Evolutionary conservation across 2,113 vertebrate species (phyloP).

Genomic region (Labeo rohita): DNA sequence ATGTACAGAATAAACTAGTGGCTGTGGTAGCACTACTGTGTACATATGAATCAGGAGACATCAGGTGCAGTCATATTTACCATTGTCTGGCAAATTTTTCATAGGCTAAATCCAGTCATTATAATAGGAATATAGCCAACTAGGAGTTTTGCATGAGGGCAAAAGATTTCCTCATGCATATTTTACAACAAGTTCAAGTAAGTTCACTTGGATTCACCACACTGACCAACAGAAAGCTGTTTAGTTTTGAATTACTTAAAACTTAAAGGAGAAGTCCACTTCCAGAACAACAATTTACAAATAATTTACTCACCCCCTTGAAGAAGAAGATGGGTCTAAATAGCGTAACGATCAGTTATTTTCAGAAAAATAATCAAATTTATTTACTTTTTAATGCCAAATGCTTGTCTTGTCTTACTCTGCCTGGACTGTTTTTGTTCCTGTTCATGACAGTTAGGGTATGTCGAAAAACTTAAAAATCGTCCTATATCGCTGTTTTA

Average conservation of each 20-base stretch:
- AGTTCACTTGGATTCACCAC: neutral
- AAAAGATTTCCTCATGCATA: neutral
- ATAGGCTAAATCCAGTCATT: neutral
- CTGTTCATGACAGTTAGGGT: too few species aligned
- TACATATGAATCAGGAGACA: neutral
- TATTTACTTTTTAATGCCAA: too few species aligned
- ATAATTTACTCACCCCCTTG: too few species aligned
- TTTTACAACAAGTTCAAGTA: neutral
- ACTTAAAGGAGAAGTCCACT: too few species aligned
- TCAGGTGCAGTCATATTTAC: neutral
- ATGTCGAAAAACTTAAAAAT: too few species aligned
- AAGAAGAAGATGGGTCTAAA: too few species aligned
- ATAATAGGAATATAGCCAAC: neutral
- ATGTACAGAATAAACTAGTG: neutral
- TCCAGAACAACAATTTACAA: too few species aligned
- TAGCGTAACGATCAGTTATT: too few species aligned
- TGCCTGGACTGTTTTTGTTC: too few species aligned
- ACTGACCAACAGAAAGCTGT: neutral
- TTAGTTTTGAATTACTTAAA: neutral
- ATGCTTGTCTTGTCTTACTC: too few species aligned
- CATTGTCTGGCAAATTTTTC: neutral
- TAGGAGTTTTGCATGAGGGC: neutral
- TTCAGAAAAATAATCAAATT: too few species aligned
- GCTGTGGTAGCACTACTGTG: neutral
- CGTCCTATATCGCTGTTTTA: too few species aligned